Evolutionary conservation across 2,888 invertebrate species (phyloP), one percentile per base, ranked within the genome.

Genomic region (Platynereis dumerilii): DNA sequence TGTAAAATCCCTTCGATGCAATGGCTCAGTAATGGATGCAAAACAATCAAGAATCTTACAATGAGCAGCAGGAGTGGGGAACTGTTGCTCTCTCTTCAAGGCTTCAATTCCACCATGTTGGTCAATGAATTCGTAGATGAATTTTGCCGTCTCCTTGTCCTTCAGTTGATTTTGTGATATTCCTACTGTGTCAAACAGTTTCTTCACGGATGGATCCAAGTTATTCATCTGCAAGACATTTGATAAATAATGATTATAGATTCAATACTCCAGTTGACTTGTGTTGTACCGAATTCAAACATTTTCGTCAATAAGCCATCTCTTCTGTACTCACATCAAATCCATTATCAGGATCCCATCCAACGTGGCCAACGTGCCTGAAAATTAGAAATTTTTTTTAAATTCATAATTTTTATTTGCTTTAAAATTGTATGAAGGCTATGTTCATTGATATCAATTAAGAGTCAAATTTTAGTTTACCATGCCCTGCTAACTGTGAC

Each of bases 91-190:
- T 58, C 76, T 66, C 70, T 79, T 76, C 34, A 83, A 72, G 12
- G 79, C 91, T 74, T 91, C 92, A 61, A 92, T 83, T 0, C 94
- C 95, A 55, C 95, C 94, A 83, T 93, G 88, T 74, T 88, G 88
- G 82, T 92, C 90, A 72, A 96, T 93, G 83, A 96, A 96, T 83
- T 94, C 92, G 83, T 96, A 96, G 77, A 96, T 96, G 83, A 96
- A 96, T 75, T 92, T 90, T 54, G 94, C 87, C 1, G 96, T 96
- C 65, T 91, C 91, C 74, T 90, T 89, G 85, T 95, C 92, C 72
- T 91, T 88, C 2, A 95, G 87, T 76, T 93, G 90, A 67, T 88
- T 88, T 72, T 92, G 91, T 0, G 92, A 92, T 17, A 96, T 91
- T 63, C 95, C 95, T 10, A 92, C 93, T 57, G 87, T 87, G 67